Evolutionary conservation across 2,888 invertebrate species (phyloP).

Genomic region (Iphiclides podalirius): DNA sequence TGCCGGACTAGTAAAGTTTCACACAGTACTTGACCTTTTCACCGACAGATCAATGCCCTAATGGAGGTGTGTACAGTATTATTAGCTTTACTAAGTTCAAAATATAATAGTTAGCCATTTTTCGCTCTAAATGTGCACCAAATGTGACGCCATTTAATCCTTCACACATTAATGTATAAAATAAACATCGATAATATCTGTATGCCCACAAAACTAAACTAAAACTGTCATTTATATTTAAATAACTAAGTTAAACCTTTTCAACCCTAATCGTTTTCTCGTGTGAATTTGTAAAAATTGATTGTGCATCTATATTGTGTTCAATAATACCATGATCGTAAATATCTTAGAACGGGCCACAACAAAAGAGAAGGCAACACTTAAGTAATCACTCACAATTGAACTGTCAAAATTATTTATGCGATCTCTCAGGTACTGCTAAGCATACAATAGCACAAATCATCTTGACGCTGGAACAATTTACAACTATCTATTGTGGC

Average conservation of each 20-base stretch:
- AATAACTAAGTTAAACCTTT: too few relatives aligned
- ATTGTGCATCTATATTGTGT: constrained; percentile 14
- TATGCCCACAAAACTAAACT: too few relatives aligned
- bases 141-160: background rate
- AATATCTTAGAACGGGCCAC: background rate
- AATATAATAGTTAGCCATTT: constrained; percentile 33
- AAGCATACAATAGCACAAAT: constrained; percentile 38
- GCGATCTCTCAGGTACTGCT: constrained; percentile 33
- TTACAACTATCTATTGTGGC: constrained; percentile 38
- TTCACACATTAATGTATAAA: too few relatives aligned
- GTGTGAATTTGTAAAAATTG: background rate
- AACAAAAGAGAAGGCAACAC: constrained; percentile 23
- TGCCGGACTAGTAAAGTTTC: constrained; percentile 15
- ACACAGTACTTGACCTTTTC: constrained; percentile 23
- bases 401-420: constrained; percentile 38
- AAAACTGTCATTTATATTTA: too few relatives aligned
- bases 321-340: background rate
- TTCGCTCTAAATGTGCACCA: constrained; percentile 36
- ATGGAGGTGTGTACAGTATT: constrained; percentile 75
- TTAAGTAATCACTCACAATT: constrained; percentile 37
- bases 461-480: constrained; percentile 36
- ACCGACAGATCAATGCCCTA: constrained; percentile 47
- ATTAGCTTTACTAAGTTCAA: constrained; percentile 75
- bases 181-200: too few relatives aligned
- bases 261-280: background rate